Evolutionary conservation across 2,113 vertebrate species (phyloP), one percentile per base, ranked within the genome.

Genomic region (Climacteris rufus): DNA sequence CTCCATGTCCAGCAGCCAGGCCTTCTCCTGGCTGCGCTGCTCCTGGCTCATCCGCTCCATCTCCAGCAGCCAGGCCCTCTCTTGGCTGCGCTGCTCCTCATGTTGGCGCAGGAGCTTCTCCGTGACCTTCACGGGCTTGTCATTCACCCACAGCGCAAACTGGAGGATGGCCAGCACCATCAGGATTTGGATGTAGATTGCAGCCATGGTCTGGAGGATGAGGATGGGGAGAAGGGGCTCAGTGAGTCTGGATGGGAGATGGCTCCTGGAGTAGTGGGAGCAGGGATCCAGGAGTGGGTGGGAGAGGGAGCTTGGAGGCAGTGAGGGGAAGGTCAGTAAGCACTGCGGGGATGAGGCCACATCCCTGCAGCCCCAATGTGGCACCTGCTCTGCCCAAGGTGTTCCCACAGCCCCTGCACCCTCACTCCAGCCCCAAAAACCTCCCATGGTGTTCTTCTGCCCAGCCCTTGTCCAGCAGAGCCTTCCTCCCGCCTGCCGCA

Each of bases 121-220:
- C 0, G 35, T 37, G 25, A 77, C 42, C 31, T 33, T 2, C 59
- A 24, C 2, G 1, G 15, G 10, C 13, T 9, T 5, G 5, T 57
- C 19, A 30, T 17, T 6, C 0, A 1, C 2, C 9, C 0, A 0
- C 31, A 24, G 7, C 10, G 3, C 0, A 0, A 45, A 21, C 0
- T 12, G 45, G 6, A 47, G 1, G 6, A 25, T 7, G 13, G 11
- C 18, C 61, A 66, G 28, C n/a, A 14, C 3, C 18, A 11, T 2
- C 27, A 20, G 2, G 5, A 57, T 3, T 4, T 15, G 27, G 35
- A 18, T 7, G 7, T 33, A 13, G 52, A 3, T 10, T 17, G 1
- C 7, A 22, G 2, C 13, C 69, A 60, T 53, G 61, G 28, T 15
- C 75, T 74, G 59, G 7, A 65, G 37, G 37, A 45, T 19, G 19